A percentile compares a stretch with the other conserved stretches of the same genome.
phyloP scores from a whole-genome alignment of 2,113 vertebrate species.

The Felis catus region DNA sequence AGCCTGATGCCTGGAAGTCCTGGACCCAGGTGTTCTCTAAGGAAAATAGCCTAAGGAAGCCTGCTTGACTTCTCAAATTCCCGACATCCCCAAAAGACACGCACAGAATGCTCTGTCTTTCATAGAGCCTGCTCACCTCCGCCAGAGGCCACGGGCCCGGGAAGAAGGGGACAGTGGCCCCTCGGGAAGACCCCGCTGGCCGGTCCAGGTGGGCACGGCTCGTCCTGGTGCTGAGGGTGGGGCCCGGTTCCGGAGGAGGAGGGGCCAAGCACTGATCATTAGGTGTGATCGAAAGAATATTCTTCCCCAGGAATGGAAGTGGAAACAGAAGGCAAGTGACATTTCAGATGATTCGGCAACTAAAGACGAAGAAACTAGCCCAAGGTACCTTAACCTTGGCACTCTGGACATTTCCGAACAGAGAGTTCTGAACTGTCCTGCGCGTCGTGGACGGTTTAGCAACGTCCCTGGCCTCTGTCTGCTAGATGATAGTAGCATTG shows the following conservation, averaged over 20 bases:
- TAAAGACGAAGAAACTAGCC: background rate
- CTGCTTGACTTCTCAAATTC: background rate
- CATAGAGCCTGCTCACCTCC: background rate
- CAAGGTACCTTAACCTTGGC: background rate
- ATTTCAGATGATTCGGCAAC: background rate
- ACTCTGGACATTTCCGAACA: too few relatives aligned
- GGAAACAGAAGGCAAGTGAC: background rate
- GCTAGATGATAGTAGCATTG: background rate
- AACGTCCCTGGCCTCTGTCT: background rate
- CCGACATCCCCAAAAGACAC: background rate
- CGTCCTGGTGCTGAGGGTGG: background rate
- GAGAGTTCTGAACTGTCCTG: background rate
- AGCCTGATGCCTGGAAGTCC: background rate
- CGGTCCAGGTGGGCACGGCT: background rate
- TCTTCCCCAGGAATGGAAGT: background rate
- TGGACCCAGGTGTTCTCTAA: background rate
- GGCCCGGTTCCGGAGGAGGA: background rate
- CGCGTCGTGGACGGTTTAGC: too few relatives aligned
- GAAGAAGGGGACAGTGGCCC: background rate
- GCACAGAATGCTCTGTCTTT: fast-evolving
- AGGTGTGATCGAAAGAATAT: background rate
- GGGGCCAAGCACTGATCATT: background rate
- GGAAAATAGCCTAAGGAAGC: background rate
- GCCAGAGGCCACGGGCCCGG: too few relatives aligned
- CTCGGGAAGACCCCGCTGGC: background rate